phyloP scores from a whole-genome alignment of 2,113 vertebrate genomes.

The Athene cunicularia region DNA sequence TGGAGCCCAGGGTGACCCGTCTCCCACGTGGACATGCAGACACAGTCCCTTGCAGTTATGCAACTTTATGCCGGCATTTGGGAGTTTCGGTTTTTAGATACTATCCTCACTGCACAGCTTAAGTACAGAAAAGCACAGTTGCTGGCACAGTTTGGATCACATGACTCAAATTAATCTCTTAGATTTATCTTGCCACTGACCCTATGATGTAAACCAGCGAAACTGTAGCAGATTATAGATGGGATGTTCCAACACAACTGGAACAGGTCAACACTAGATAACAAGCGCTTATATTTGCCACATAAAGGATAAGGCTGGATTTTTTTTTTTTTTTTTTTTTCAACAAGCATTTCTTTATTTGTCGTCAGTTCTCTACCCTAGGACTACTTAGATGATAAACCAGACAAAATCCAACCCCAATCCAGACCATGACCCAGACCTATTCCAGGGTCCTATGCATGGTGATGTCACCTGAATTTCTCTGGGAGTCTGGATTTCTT shows the following conservation, averaged over 20 bases:
- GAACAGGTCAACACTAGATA: not conserved
- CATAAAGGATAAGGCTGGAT: not conserved
- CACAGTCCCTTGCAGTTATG: not conserved
- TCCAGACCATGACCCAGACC: not conserved
- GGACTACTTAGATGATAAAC: not conserved
- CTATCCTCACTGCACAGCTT: not conserved
- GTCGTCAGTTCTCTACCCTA: not conserved
- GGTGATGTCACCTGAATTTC: not conserved
- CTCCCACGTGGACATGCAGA: accelerated
- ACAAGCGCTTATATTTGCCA: not conserved
- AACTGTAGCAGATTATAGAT: not conserved
- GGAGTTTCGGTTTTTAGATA: not conserved
- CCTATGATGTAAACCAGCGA: not conserved
- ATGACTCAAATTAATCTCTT: slow-evolving; percentile 1
- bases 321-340: not conserved
- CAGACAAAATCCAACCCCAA: not conserved
- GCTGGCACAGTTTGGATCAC: not conserved
- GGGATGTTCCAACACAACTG: not conserved
- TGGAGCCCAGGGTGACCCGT: not conserved
- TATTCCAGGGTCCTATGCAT: not conserved
- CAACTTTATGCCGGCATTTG: not conserved
- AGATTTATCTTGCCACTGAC: slow-evolving; percentile 17
- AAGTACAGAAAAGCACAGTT: slow-evolving; percentile 1
- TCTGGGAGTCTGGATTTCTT: not conserved
- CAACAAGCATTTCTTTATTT: not conserved